Base-by-base conservation (phyloP, 2,113 vertebrate genomes). In the Sarotherodon lohbergeri region DNA sequence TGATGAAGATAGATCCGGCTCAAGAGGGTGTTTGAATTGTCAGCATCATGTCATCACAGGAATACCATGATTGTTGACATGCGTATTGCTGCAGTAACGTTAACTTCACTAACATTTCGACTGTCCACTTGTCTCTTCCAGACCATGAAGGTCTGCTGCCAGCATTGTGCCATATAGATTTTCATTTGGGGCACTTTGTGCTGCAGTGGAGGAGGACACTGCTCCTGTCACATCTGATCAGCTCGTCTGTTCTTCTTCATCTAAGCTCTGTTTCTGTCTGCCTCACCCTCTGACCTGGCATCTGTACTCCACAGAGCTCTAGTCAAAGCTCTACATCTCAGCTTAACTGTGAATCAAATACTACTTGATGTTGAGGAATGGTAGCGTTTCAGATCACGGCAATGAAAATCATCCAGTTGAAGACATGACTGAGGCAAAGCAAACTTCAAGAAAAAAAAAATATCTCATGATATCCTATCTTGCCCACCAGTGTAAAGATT, bases 201-300 rank as follows among this genome's bases (percentile, higher is more conserved):
- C 92, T 91, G 93, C 93, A 92, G 93, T 84, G 89, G 92, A 86
- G 89, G 92, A 95, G 83, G 92, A 92, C 87, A 88, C 92, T 95
- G 92, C 94, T 96, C 89, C 94, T 96, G 96, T 97, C 97, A 94
- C 93, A 82, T 95, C 89, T 81, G 91, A 96, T 97, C 95, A 95
- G 84, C 87, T 91, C 82, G 61, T 87, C 86, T 91, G 92, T 95
- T 93, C 89, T 57, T 96, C 93, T 95, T 95, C 89, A 95, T 96
- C 93, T 91, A 78, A 83, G 81, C 82, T 54, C 79, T 16, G 29
- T 66, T 71, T 89, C 88, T 83, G 57, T 86, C 81, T 57, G 86
- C 91, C 57, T 71, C 59, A 39, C 80, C 85, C 78, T 39, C 57
- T 80, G 85, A 90, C 80, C 92, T 59, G 82, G 22, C 80, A 56